phyloP scores from a whole-genome alignment of 2,888 invertebrate species.

The Panzeria rudis region DNA sequence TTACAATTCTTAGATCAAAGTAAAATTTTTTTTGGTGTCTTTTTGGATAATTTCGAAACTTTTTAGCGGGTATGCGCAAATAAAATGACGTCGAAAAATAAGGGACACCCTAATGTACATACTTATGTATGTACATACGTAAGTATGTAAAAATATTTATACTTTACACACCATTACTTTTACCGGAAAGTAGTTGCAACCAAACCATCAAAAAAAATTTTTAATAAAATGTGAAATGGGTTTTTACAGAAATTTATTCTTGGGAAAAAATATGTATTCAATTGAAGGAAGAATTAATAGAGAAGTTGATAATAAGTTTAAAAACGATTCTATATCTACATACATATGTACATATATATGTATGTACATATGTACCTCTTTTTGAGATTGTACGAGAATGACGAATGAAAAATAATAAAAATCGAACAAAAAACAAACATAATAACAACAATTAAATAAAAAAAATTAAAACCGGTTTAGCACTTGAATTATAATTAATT shows the following conservation, averaged over 20 bases:
- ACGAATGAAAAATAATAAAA: conserved; percentile 31
- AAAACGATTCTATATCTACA: no score
- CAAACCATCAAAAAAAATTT: no score
- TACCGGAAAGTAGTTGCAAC: background rate
- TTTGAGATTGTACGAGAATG: conserved; percentile 6
- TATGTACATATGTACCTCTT: background rate
- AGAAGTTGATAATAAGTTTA: no score
- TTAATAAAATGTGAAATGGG: background rate
- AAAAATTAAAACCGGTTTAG: conserved; percentile 54
- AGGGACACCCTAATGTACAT: no score
- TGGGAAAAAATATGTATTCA: background rate
- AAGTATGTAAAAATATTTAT: background rate
- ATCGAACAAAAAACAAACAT: background rate
- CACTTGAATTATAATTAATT: background rate
- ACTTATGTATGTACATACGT: background rate
- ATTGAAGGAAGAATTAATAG: background rate
- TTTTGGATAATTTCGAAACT: no score
- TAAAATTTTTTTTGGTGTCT: no score
- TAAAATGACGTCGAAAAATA: no score
- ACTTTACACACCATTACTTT: background rate
- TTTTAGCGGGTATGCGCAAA: no score
- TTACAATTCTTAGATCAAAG: no score
- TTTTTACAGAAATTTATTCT: background rate
- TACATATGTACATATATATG: no score
- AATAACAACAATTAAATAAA: conserved; percentile 54